These are phyloP conservation scores for Melikaiella ostensackeni DNA, from an alignment of 2,888 invertebrate species.

Conservation along the genomic window DNA sequence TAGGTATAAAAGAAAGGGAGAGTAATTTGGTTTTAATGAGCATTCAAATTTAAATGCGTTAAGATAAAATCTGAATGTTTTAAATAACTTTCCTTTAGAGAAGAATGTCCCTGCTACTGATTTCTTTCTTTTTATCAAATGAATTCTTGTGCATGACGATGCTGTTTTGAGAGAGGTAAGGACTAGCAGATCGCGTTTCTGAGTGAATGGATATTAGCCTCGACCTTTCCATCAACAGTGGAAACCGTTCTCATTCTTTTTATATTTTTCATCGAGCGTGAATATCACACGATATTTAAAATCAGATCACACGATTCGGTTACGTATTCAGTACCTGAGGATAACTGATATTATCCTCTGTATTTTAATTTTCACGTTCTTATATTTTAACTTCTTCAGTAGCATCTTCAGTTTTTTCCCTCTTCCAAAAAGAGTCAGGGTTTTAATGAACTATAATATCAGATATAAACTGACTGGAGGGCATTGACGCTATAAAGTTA, in stretches of 20 bases:
- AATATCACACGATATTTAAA: background rate
- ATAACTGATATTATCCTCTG: background rate
- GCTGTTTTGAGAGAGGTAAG: background rate
- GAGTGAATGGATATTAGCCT: background rate
- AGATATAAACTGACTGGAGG: background rate
- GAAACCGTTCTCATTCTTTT: background rate
- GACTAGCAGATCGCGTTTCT: background rate
- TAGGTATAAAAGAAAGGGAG: background rate
- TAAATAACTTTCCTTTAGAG: background rate
- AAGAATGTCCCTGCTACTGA: background rate
- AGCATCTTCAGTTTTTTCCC: background rate
- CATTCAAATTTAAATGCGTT: background rate
- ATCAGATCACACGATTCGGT: background rate
- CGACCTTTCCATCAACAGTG: background rate
- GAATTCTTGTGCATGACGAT: background rate
- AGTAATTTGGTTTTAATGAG: background rate
- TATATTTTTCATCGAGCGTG: background rate
- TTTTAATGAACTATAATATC: background rate
- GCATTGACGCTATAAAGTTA: constrained; percentile 28
- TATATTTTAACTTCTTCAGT: background rate
- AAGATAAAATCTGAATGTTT: background rate
- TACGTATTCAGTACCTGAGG: background rate
- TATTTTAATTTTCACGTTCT: background rate
- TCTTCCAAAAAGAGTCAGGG: background rate
- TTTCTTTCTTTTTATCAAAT: background rate